Base-by-base conservation (phyloP, 2,888 invertebrate species). In the Cepaea hortensis region DNA sequence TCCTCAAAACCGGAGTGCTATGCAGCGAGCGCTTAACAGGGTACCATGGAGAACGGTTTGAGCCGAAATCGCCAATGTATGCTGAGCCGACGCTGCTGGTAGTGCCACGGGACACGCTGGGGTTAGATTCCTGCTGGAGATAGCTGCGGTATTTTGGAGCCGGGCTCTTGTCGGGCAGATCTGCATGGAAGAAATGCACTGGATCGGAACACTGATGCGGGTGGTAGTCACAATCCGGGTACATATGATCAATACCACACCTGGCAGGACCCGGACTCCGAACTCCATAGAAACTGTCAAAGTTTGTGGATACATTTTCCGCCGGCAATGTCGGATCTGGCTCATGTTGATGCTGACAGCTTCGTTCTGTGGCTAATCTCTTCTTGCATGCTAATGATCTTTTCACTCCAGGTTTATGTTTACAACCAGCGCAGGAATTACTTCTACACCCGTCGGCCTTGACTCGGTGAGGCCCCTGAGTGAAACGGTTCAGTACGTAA, bases 401-500 rank as follows among this genome's bases (percentile, higher is more conserved):
- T 7, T 62, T 79, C 62, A 6, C 7, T n/a, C 5, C 35, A 18
- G 23, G 18, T 23, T 35, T 62, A 9, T n/a, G 50, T 2, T n/a
- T 46, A 46, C 62, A 62, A 4, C 13, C 18, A 61, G 62, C 2
- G 23, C 62, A 62, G 6, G 62, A 62, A 11, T 35, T 79, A 15
- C 35, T 79, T 62, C 62, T 61, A 23, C 62, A 62, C 3, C 1
- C 35, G 23, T 62, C 62, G 20, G 79, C 3, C 23, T 18, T 62
- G 3, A 79, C 35, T 23, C 62, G 55, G 6, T 23, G 2, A 23
- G 79, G 62, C 23, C 35, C 35, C 2, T 62, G 62, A 1, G 61
- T 13, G 62, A 79, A 79, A 35, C 79, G 61, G 35, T 79, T 62
- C n/a, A 79, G 23, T 4, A 79, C 79, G 18, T 79, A 79, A 0